These are phyloP conservation scores for Geophilus truncorum DNA, from an alignment of 2,888 invertebrate species.

Conservation along the genomic window DNA sequence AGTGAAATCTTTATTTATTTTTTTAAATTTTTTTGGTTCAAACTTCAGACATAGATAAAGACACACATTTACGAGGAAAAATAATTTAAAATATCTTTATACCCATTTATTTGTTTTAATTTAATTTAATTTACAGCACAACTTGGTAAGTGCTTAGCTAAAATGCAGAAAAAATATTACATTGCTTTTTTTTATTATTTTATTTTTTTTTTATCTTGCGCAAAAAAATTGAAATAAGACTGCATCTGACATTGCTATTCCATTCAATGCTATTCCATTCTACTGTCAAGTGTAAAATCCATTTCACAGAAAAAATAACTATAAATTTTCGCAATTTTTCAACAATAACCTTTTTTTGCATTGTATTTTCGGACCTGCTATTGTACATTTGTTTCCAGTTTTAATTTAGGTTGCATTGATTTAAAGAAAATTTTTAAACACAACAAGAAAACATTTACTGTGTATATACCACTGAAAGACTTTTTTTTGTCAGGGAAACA, in stretches of 20 bases:
- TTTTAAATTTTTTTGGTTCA: no score
- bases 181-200: neutral
- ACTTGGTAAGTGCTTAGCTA: neutral
- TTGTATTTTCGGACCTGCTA: neutral
- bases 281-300: neutral
- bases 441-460: neutral
- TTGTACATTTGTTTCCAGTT: neutral
- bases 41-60: constrained; percentile 9
- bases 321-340: neutral
- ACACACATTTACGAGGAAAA: neutral
- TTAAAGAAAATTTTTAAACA: neutral
- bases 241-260: constrained; percentile 18
- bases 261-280: neutral
- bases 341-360: neutral
- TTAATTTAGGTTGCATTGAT: neutral
- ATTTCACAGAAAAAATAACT: neutral
- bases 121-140: constrained; percentile 2
- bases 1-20: neutral
- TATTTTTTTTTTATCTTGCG: neutral
- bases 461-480: neutral
- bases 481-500: neutral
- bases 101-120: neutral
- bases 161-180: constrained; percentile 11
- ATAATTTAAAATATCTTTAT: neutral
- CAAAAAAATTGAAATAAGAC: neutral